phyloP scores from a whole-genome alignment of 2,113 vertebrate genomes.

The Lagopus muta region DNA sequence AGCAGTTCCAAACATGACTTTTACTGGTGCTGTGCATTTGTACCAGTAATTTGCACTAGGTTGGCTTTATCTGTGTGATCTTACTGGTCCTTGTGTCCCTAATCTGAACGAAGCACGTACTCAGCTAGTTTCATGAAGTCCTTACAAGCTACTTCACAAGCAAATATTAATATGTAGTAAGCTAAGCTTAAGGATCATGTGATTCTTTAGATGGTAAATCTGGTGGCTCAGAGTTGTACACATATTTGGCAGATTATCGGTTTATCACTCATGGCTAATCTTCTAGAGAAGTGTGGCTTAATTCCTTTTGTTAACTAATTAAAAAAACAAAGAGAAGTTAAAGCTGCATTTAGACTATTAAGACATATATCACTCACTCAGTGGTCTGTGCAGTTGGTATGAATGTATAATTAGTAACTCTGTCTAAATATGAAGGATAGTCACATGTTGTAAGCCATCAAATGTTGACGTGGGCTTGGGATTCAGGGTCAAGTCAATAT shows the following conservation, averaged over 20 bases:
- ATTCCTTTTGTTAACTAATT: conserved; percentile 66
- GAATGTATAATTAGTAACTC: conserved; percentile 32
- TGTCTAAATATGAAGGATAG: conserved; percentile 36
- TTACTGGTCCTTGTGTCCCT: background rate
- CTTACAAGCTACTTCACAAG: background rate
- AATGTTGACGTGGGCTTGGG: background rate
- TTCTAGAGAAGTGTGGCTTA: conserved; percentile 37
- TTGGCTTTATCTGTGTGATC: background rate
- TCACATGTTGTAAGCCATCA: conserved; percentile 22
- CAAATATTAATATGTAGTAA: conserved; percentile 43
- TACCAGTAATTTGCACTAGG: background rate
- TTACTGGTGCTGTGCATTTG: background rate
- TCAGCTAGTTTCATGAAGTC: background rate
- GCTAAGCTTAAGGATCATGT: conserved; percentile 50
- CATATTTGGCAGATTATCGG: conserved; percentile 64
- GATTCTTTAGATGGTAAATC: conserved; percentile 42
- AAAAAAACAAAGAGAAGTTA: background rate
- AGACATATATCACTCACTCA: conserved; percentile 24
- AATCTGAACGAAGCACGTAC: background rate
- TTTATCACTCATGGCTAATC: conserved; percentile 55
- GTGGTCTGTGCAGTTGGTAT: background rate
- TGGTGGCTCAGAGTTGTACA: conserved; percentile 38
- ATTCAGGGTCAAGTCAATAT: background rate
- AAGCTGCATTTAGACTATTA: conserved; percentile 48
- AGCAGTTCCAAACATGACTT: background rate